These are phyloP conservation scores for Ceyx cyanopectus DNA, from an alignment of 2,113 vertebrate species.

Conservation along the genomic window DNA sequence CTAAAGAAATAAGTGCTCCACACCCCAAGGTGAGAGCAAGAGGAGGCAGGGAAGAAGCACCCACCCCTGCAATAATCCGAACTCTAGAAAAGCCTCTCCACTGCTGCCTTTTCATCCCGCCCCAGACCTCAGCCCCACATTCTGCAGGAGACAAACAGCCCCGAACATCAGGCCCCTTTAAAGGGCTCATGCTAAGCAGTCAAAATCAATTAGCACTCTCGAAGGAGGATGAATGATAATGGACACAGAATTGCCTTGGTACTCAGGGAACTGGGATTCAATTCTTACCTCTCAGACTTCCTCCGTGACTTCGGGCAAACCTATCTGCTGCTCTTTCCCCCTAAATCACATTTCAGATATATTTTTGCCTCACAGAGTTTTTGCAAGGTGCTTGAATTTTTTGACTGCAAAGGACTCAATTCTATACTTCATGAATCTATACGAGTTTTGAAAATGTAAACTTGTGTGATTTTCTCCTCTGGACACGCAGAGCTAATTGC, in stretches of 20 bases:
- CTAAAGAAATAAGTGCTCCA: rapidly evolving
- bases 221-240: slow-evolving; percentile 64
- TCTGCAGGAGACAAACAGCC: slow-evolving; percentile 47
- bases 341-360: neutral
- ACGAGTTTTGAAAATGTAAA: neutral
- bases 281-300: slow-evolving; percentile 56
- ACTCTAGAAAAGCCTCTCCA: neutral
- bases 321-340: slow-evolving; percentile 60
- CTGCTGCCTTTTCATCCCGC: slow-evolving; percentile 38
- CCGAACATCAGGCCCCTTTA: slow-evolving; percentile 53
- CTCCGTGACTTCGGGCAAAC: slow-evolving; percentile 48
- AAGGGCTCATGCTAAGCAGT: slow-evolving; percentile 67
- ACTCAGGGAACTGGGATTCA: slow-evolving; percentile 39
- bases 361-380: neutral
- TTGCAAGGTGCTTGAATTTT: neutral
- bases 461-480: neutral
- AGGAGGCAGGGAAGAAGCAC: neutral
- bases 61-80: neutral
- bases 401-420: neutral
- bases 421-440: neutral
- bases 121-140: slow-evolving; percentile 31
- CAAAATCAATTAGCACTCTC: slow-evolving; percentile 71
- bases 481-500: neutral
- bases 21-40: neutral
- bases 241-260: slow-evolving; percentile 47